Percentiles rank a stretch among this genome's conserved stretches.
These are phyloP conservation scores for Sarcophaga bullata DNA, from an alignment of 1,140 invertebrate genomes.

Conservation along the genomic window DNA sequence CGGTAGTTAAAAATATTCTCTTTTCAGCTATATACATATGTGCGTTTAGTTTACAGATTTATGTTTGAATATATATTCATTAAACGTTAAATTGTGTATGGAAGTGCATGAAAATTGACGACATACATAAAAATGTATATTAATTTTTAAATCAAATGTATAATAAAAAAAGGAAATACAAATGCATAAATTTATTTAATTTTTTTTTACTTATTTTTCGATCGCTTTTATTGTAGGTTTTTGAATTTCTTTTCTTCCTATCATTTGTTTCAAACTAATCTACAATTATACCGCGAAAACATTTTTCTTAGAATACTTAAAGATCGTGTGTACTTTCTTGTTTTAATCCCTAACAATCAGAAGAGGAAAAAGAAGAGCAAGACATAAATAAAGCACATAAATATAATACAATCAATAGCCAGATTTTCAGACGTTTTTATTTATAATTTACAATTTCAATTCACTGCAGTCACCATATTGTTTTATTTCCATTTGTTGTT, in stretches of 20 bases:
- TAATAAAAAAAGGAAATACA: background rate
- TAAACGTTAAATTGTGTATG: background rate
- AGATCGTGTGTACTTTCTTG: slow-evolving; percentile 13
- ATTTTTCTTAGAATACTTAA: slow-evolving; percentile 10
- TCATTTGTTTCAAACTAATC: slow-evolving; percentile 8
- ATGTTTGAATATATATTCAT: too few species aligned
- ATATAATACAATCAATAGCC: slow-evolving; percentile 3
- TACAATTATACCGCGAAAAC: slow-evolving; percentile 9
- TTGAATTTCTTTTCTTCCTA: background rate
- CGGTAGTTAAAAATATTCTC: too few species aligned
- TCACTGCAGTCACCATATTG: slow-evolving; percentile 13
- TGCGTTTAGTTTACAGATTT: too few species aligned
- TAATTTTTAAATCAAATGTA: too few species aligned
- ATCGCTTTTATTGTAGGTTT: background rate
- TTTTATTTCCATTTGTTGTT: slow-evolving; percentile 6
- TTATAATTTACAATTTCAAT: slow-evolving; percentile 16
- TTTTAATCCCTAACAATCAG: slow-evolving; percentile 4
- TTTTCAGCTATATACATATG: too few species aligned
- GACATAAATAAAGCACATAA: background rate
- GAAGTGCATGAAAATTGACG: background rate
- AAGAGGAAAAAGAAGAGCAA: background rate
- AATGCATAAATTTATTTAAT: background rate
- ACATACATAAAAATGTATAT: background rate
- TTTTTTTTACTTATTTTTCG: background rate
- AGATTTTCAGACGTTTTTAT: slow-evolving; percentile 14